phyloP scores from a whole-genome alignment of 2,888 invertebrate genomes.

The Byasa hedistus region DNA sequence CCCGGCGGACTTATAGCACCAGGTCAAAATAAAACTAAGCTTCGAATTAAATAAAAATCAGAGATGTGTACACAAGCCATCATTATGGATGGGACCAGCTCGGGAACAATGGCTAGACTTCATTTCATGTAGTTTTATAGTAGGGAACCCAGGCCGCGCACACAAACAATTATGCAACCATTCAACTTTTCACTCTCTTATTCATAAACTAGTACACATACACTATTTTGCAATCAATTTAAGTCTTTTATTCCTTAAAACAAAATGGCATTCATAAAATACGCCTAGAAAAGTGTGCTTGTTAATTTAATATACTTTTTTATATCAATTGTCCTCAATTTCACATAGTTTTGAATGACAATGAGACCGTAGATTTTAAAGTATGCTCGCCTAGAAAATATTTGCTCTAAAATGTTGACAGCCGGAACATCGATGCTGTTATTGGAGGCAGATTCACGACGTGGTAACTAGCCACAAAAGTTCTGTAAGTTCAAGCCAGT shows the following conservation, averaged over 20 bases:
- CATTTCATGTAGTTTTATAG: conserved; percentile 68
- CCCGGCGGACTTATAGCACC: neutral
- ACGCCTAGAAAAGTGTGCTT: conserved; percentile 35
- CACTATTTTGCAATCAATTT: conserved; percentile 39
- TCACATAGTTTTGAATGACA: too few relatives aligned
- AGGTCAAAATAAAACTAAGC: conserved; percentile 8
- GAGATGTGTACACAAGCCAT: conserved; percentile 70
- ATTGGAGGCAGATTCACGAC: too few relatives aligned
- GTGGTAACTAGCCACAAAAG: too few relatives aligned
- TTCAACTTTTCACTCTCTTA: conserved; percentile 30
- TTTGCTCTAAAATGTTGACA: too few relatives aligned
- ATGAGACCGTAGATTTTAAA: too few relatives aligned
- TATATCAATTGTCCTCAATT: too few relatives aligned
- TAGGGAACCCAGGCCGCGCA: conserved; percentile 61
- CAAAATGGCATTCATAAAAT: conserved; percentile 39
- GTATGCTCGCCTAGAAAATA: too few relatives aligned
- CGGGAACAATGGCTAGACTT: conserved; percentile 78
- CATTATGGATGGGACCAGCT: conserved; percentile 80
- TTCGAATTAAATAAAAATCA: conserved; percentile 30
- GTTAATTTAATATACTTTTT: conserved; percentile 36
- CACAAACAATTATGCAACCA: conserved; percentile 64
- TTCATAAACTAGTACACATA: conserved; percentile 38
- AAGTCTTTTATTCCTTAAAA: conserved; percentile 40
- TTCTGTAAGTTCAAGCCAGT: too few relatives aligned
- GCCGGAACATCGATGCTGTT: too few relatives aligned